Evolutionary conservation across 30 jellyfish, hydroid and myxozoan genomes (phyloP).

Genomic region (Aurelia sp.): DNA sequence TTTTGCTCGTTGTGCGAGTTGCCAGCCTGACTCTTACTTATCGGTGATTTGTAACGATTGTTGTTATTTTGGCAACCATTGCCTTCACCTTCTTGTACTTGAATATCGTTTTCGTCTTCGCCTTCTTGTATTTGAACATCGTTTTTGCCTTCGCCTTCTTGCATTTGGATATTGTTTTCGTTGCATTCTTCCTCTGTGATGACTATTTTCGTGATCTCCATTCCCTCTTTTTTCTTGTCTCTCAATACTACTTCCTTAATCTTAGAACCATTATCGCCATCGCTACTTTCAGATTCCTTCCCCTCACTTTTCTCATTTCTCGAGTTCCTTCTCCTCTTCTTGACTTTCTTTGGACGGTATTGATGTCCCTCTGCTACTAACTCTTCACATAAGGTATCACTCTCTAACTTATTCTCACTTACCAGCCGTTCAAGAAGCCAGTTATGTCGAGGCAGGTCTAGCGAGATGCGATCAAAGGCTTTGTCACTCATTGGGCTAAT

Average conservation of each 20-base stretch:
- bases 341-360: not conserved
- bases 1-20: too few relatives aligned
- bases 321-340: not conserved
- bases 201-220: not conserved
- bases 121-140: too few relatives aligned
- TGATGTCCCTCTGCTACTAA: too few relatives aligned
- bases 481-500: conserved; percentile 43
- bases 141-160: too few relatives aligned
- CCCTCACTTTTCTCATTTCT: not conserved
- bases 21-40: too few relatives aligned
- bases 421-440: conserved; percentile 81
- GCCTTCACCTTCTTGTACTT: too few relatives aligned
- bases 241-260: not conserved
- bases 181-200: too few relatives aligned
- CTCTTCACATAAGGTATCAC: conserved; percentile 25
- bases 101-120: too few relatives aligned
- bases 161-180: too few relatives aligned
- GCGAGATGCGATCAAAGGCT: conserved; percentile 62
- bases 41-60: too few relatives aligned
- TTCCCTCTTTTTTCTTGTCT: not conserved
- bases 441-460: conserved; percentile 85
- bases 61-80: too few relatives aligned
- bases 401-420: conserved; percentile 56
- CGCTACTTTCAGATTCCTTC: not conserved
- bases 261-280: not conserved